Percentiles rank a stretch among this genome's conserved stretches.
phyloP scores from a whole-genome alignment of 2,797 vertebrate species.

The Orientallactaga sibirica region DNA sequence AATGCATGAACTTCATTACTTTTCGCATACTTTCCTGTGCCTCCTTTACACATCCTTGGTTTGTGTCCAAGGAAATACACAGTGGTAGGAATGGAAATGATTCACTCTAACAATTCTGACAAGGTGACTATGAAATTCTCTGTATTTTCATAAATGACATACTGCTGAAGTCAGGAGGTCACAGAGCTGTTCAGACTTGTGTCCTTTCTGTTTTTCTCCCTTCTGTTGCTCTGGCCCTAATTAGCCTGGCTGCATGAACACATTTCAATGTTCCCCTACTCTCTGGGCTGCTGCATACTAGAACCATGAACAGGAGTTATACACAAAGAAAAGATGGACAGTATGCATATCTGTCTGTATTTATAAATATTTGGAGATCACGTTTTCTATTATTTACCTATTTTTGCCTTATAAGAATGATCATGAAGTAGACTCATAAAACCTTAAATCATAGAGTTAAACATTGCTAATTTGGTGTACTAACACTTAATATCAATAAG shows the following conservation, averaged over 20 bases:
- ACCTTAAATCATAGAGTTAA: neutral
- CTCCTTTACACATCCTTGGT: neutral
- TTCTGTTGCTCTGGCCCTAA: neutral
- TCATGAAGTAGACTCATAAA: neutral
- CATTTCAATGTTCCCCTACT: neutral
- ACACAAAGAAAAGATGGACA: neutral
- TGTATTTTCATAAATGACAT: conserved; percentile 41
- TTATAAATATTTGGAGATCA: neutral
- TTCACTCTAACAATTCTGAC: conserved; percentile 23
- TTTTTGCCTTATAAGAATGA: neutral
- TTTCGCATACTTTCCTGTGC: conserved; percentile 34
- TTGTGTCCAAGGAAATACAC: conserved; percentile 13
- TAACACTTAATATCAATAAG: neutral
- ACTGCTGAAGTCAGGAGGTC: conserved; percentile 15
- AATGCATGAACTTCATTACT: neutral
- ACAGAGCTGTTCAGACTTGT: conserved; percentile 21
- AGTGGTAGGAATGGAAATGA: conserved; percentile 13
- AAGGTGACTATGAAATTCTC: conserved; percentile 54
- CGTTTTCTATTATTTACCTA: neutral
- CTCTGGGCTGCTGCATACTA: neutral
- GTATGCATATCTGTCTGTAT: neutral
- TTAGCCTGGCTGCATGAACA: neutral
- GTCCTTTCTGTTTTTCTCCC: neutral
- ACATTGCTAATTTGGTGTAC: neutral
- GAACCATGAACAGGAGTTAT: neutral